These are phyloP conservation scores for Phenacoccus solenopsis DNA, from an alignment of 1,140 invertebrate genomes.

Conservation along the genomic window DNA sequence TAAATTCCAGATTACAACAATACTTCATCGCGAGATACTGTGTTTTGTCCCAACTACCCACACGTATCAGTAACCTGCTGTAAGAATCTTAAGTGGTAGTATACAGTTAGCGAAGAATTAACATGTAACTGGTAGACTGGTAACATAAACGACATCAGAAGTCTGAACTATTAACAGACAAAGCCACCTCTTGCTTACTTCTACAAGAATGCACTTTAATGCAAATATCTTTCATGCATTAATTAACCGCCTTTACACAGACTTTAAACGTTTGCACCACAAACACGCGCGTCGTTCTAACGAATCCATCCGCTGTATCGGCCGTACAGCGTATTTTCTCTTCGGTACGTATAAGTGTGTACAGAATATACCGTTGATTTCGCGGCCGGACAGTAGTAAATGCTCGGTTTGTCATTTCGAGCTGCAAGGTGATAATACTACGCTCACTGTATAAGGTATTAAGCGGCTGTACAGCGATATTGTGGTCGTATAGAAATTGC, in stretches of 20 bases:
- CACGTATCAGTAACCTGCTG: slow-evolving; percentile 13
- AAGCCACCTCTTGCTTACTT: slow-evolving; percentile 15
- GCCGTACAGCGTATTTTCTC: background rate
- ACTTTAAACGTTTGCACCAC: background rate
- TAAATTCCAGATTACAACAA: slow-evolving; percentile 11
- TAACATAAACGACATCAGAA: slow-evolving; percentile 9
- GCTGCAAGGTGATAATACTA: slow-evolving; percentile 10
- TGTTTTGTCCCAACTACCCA: slow-evolving; percentile 8
- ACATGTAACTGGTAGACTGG: slow-evolving; percentile 17
- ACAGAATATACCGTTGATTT: background rate
- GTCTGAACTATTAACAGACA: slow-evolving; percentile 15
- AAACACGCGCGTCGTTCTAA: background rate
- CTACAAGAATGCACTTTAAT: slow-evolving; percentile 15
- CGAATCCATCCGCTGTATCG: background rate
- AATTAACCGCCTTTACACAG: slow-evolving; percentile 10
- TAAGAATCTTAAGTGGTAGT: slow-evolving; percentile 9
- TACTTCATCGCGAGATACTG: slow-evolving; percentile 7
- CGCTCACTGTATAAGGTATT: background rate
- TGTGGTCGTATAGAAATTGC: slow-evolving; percentile 5
- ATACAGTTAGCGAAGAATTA: slow-evolving; percentile 15
- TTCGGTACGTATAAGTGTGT: background rate
- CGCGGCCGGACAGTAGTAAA: background rate
- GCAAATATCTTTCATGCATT: slow-evolving; percentile 13
- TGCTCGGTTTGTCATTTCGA: background rate
- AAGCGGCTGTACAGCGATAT: background rate